Evolutionary conservation across 2,888 invertebrate genomes (phyloP).

Genomic region (Drosophila pegasa): DNA sequence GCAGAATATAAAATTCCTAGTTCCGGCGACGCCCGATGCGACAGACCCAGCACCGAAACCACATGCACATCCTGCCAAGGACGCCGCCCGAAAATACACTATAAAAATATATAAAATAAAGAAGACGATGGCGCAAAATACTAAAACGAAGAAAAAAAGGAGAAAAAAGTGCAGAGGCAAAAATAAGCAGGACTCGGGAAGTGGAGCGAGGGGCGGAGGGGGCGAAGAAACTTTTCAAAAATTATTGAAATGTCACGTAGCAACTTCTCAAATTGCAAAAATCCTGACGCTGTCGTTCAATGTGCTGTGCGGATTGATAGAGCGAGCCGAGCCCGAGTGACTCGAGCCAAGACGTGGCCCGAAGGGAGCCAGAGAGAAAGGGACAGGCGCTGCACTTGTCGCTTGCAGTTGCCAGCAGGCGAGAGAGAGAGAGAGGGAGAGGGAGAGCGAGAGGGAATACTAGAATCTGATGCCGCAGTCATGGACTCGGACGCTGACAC

Average conservation of each 20-base stretch:
- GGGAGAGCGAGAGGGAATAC: neutral
- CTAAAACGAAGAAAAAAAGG: constrained; percentile 32
- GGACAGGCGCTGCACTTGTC: constrained; percentile 57
- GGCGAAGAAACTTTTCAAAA: constrained; percentile 82
- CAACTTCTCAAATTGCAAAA: constrained; percentile 84
- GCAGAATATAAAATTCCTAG: constrained; percentile 82
- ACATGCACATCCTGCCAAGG: constrained; percentile 73
- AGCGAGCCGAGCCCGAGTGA: constrained; percentile 63
- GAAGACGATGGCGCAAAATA: constrained; percentile 50
- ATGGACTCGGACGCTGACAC: constrained; percentile 69
- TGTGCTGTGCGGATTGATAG: constrained; percentile 83
- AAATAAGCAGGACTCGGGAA: constrained; percentile 36
- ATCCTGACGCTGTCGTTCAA: constrained; percentile 84
- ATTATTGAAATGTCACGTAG: constrained; percentile 85
- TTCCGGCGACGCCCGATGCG: constrained; percentile 64
- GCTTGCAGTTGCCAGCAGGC: constrained; percentile 36
- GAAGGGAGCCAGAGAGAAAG: constrained; percentile 17
- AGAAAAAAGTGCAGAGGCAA: constrained; percentile 26
- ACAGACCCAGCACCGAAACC: constrained; percentile 54
- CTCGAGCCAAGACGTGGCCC: constrained; percentile 39
- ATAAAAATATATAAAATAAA: constrained; percentile 69
- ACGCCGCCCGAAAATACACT: constrained; percentile 70
- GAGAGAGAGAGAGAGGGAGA: neutral
- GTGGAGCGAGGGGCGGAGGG: constrained; percentile 7
- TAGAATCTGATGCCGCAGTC: constrained; percentile 26